Evolutionary conservation across 2,113 vertebrate genomes (phyloP).

Genomic region (Microcebus ravelobensis): DNA sequence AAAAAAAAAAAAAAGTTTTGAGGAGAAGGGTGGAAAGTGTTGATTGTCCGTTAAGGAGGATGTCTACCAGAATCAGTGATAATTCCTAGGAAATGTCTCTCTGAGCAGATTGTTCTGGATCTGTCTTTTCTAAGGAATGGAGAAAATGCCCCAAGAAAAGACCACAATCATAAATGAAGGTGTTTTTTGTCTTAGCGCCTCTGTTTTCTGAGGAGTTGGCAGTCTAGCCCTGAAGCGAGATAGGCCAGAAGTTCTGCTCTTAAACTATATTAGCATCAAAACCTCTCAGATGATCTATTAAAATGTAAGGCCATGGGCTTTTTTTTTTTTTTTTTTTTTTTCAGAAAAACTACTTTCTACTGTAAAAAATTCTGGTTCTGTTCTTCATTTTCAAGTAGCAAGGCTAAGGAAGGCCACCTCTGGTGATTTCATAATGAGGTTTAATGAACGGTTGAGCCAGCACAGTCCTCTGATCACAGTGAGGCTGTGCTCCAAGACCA

Average conservation of each 20-base stretch:
- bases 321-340: background rate
- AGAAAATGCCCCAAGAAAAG: background rate
- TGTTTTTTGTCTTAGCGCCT: background rate
- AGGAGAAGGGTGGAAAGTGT: background rate
- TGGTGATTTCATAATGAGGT: background rate
- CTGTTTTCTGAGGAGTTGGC: constrained; percentile 32
- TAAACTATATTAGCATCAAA: constrained; percentile 30
- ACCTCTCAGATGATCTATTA: constrained; percentile 28
- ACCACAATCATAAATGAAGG: background rate
- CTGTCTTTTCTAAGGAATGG: background rate
- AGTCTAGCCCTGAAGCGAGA: background rate
- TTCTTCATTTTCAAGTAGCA: background rate
- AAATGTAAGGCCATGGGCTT: constrained; percentile 4
- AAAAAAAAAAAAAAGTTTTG: background rate
- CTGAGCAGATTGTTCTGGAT: background rate
- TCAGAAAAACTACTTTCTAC: constrained; percentile 32
- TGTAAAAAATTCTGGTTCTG: background rate
- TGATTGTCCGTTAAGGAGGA: background rate
- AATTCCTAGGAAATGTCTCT: background rate
- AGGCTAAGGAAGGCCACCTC: background rate
- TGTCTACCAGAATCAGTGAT: background rate
- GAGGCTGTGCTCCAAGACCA: background rate
- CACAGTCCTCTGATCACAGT: background rate
- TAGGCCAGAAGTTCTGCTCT: background rate
- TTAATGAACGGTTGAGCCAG: background rate